These are phyloP conservation scores for Synchiropus splendidus DNA, from an alignment of 2,113 vertebrate genomes.

Conservation along the genomic window DNA sequence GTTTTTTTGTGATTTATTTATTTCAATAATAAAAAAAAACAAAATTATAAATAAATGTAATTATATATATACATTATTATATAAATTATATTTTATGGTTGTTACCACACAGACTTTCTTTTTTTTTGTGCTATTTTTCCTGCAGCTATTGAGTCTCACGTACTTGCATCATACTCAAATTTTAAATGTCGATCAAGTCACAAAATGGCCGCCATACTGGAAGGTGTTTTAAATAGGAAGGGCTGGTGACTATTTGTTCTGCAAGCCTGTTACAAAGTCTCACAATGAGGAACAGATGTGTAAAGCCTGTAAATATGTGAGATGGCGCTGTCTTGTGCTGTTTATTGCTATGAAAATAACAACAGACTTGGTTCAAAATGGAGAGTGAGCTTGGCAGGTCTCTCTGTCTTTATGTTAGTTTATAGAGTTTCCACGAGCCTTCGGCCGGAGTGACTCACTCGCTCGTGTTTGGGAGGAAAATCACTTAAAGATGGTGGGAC, in stretches of 20 bases:
- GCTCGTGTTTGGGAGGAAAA: conserved; percentile 31
- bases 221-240: too few relatives aligned
- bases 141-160: too few relatives aligned
- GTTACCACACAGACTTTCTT: too few relatives aligned
- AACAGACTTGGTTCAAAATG: conserved; percentile 26
- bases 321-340: conserved; percentile 14
- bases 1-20: too few relatives aligned
- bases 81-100: too few relatives aligned
- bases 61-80: too few relatives aligned
- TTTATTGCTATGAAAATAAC: conserved; percentile 27
- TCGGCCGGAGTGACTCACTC: conserved; percentile 45
- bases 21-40: too few relatives aligned
- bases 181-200: too few relatives aligned
- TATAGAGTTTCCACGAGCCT: conserved; percentile 55
- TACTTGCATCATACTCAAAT: too few relatives aligned
- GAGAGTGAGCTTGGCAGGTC: conserved; percentile 26
- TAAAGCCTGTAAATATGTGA: conserved; percentile 20
- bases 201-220: too few relatives aligned
- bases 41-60: too few relatives aligned
- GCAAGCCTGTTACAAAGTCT: not conserved
- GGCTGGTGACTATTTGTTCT: conserved; percentile 3
- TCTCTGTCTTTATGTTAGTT: conserved; percentile 7
- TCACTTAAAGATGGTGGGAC: conserved; percentile 55
- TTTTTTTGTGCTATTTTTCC: too few relatives aligned
- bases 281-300: conserved; percentile 44